Base-by-base conservation (phyloP, 2,113 vertebrate species). In the Protobothrops flavoviridis region DNA sequence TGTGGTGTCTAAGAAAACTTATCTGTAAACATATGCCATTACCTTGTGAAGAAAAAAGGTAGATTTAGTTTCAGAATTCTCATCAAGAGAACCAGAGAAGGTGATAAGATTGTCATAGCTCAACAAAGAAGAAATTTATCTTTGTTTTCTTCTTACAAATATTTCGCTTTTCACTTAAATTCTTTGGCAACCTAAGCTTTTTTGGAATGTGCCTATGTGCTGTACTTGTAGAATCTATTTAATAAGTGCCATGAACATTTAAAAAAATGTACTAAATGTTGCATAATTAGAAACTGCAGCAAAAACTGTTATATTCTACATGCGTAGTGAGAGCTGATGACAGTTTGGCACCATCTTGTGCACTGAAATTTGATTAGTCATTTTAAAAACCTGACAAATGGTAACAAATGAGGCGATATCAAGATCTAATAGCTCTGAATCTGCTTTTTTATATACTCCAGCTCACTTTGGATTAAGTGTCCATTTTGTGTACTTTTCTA, bases 371-470 rank as follows among this genome's bases (percentile, higher is more conserved):
- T 50, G 59, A 7, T 64, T 69, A 59, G 52, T 12, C 8, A 59
- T 45, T 85, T 52, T 24, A 3, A 48, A 81, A 48, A 81, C 53
- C 8, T 88, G 50, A 55, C 15, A 53, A 90, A 90, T 20, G 26
- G 48, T 69, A 92, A 74, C 20, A 55, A 21, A 88, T 26, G 88
- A 55, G 7, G 50, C 8, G 11, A 50, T 53, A 85, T 48, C 23
- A 86, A 86, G 74, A 81, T 39, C 69, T 81, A 39, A 20, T 20
- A 81, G 33, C 33, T 81, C 74, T 81, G 74, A 81, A 43, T 81
- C 57, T 93, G 33, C 88, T 92, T 64, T 87, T 87, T 93, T 96
- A 57, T 90, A 23, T 57, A 93, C 2, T 39, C 33, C 93, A 93
- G 0, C 6, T 88, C 88, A 11, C 94, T 96, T 95, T 56, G 13